These are phyloP conservation scores for Azemiops feae DNA, from an alignment of 2,113 vertebrate genomes.

Conservation along the genomic window DNA sequence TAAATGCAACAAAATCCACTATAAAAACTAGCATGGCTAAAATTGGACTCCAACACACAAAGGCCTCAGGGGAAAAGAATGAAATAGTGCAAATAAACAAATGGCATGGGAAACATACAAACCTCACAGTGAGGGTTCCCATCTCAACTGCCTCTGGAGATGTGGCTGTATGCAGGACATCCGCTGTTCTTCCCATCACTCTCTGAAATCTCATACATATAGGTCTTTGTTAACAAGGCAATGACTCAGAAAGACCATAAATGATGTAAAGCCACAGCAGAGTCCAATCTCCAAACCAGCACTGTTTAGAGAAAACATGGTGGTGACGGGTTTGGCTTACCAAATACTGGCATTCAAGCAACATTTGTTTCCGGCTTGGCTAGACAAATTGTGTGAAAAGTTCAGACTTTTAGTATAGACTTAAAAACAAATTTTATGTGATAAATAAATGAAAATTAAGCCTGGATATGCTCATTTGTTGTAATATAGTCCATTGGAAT, in stretches of 20 bases:
- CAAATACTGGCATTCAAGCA: not conserved
- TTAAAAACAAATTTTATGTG: not conserved
- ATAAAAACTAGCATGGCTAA: slow-evolving; percentile 23
- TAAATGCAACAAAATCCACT: slow-evolving; percentile 26
- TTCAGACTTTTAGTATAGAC: not conserved
- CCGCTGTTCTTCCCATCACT: slow-evolving; percentile 25
- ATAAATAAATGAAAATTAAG: slow-evolving; percentile 3
- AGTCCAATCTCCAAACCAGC: slow-evolving; percentile 32
- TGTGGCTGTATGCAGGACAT: not conserved
- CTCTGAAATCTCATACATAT: not conserved
- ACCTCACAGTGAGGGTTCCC: slow-evolving; percentile 20
- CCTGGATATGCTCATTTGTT: not conserved
- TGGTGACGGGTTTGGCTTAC: not conserved
- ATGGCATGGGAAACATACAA: not conserved
- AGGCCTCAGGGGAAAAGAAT: not conserved
- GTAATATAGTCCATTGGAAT: slow-evolving; percentile 1
- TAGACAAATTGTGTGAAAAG: not conserved
- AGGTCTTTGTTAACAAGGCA: slow-evolving; percentile 10
- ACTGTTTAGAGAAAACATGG: slow-evolving; percentile 16
- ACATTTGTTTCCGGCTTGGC: not conserved
- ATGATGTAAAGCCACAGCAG: slow-evolving; percentile 33
- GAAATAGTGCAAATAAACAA: slow-evolving; percentile 3
- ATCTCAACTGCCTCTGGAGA: not conserved
- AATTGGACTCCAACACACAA: slow-evolving; percentile 38
- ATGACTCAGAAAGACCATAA: slow-evolving; percentile 26